Conservation (phyloP, 2,797 vertebrate species). For the Dallia pectoralis region DNA sequence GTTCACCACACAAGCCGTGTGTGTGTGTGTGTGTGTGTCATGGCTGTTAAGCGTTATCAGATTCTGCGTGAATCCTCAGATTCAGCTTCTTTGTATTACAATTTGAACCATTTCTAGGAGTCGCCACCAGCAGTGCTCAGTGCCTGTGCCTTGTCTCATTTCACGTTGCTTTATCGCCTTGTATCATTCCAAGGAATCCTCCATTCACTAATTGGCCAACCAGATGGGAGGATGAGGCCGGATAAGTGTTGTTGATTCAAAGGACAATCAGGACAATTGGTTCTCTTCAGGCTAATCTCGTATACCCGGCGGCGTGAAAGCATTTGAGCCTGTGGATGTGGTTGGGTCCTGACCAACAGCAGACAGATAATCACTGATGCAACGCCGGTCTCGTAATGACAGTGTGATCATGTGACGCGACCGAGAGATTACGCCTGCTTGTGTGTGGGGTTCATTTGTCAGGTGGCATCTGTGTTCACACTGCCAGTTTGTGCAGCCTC, state of each 20-base stretch:
- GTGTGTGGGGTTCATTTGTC: background rate
- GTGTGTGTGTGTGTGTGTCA: background rate
- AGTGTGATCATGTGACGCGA: background rate
- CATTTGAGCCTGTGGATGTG: background rate
- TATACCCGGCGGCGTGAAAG: background rate
- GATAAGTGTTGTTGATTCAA: background rate
- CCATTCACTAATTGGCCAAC: background rate
- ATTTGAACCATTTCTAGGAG: background rate
- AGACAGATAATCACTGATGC: background rate
- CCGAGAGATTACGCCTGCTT: background rate
- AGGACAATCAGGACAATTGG: constrained; percentile 2
- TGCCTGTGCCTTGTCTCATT: background rate
- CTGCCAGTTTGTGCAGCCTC: background rate
- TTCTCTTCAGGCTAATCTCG: background rate
- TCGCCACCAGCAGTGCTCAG: background rate
- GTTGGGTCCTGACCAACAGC: background rate
- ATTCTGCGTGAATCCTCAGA: background rate
- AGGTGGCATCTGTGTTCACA: background rate
- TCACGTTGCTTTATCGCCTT: background rate
- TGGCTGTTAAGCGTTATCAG: background rate
- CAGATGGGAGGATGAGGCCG: background rate
- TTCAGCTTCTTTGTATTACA: background rate
- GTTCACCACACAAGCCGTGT: background rate
- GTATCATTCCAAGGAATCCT: background rate
- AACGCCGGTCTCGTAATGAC: background rate